Evolutionary conservation across 1,140 invertebrate species (phyloP).

Genomic region (Ostrea denselamellosa): DNA sequence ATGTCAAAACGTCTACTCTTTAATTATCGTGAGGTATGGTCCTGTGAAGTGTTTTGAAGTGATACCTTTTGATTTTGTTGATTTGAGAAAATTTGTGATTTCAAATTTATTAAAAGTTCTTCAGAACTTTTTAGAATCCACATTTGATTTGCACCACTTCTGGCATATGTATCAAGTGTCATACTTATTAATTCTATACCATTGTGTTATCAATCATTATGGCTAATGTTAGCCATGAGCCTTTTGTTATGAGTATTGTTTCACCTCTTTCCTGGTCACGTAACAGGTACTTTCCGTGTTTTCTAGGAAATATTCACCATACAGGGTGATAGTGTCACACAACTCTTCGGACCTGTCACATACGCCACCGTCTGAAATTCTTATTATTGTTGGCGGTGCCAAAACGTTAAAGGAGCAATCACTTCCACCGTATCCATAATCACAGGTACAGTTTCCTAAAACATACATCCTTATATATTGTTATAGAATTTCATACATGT

Average conservation of each 20-base stretch:
- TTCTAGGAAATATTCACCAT: not conserved
- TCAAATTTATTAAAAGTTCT: no score
- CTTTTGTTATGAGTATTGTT: not conserved
- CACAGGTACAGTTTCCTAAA: conserved; percentile 12
- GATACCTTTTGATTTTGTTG: no score
- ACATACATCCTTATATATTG: not conserved
- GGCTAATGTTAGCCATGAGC: no score
- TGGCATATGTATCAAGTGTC: no score
- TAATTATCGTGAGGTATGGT: no score
- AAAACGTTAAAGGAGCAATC: not conserved
- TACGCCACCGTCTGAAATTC: not conserved
- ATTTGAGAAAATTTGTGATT: no score
- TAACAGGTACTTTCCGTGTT: not conserved
- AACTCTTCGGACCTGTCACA: not conserved
- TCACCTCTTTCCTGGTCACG: not conserved
- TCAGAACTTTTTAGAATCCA: no score
- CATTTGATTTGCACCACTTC: no score
- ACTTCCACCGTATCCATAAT: not conserved
- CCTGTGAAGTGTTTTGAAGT: no score
- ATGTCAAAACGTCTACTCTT: no score
- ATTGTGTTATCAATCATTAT: no score
- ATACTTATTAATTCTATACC: no score
- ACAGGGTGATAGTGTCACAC: not conserved
- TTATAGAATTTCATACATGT: not conserved
- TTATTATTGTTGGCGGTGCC: not conserved